These are phyloP conservation scores for Panorpa germanica DNA, from an alignment of 2,888 invertebrate species.

Conservation along the genomic window DNA sequence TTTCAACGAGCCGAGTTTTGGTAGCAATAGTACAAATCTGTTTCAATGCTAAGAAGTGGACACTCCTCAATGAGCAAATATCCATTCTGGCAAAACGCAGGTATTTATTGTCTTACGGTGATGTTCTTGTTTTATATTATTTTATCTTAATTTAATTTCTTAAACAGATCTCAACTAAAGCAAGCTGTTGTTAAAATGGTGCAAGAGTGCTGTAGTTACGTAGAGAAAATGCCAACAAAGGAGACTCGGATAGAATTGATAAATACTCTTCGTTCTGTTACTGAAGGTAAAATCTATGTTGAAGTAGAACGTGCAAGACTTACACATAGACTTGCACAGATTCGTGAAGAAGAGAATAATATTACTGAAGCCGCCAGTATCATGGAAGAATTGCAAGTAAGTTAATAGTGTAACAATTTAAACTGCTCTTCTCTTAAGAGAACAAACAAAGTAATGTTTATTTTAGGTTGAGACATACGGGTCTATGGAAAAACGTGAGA, in stretches of 20 bases:
- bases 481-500: constrained; percentile 95
- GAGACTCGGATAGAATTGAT: constrained; percentile 86
- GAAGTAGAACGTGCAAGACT: constrained; percentile 95
- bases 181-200: constrained; percentile 95
- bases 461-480: constrained; percentile 99
- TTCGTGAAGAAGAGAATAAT: constrained; percentile 68
- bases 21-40: constrained; percentile 87
- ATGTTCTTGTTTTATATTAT: background rate
- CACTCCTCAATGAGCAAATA: constrained; percentile 84
- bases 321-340: constrained; percentile 74
- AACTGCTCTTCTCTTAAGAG: no score
- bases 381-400: constrained; percentile 74
- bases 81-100: constrained; percentile 78
- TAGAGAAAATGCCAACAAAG: constrained; percentile 81
- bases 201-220: constrained; percentile 84
- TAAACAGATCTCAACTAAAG: constrained; percentile 68
- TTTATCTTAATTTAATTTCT: constrained; percentile 2
- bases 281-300: constrained; percentile 99
- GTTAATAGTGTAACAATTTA: no score
- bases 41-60: constrained; percentile 81
- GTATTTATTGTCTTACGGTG: constrained; percentile 17
- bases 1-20: constrained; percentile 81
- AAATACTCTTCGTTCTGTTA: constrained; percentile 85
- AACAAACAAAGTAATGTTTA: constrained; percentile 14
- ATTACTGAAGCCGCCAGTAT: constrained; percentile 80